Base-by-base conservation (phyloP, 2,888 invertebrate species). In the Apamea sordens region DNA sequence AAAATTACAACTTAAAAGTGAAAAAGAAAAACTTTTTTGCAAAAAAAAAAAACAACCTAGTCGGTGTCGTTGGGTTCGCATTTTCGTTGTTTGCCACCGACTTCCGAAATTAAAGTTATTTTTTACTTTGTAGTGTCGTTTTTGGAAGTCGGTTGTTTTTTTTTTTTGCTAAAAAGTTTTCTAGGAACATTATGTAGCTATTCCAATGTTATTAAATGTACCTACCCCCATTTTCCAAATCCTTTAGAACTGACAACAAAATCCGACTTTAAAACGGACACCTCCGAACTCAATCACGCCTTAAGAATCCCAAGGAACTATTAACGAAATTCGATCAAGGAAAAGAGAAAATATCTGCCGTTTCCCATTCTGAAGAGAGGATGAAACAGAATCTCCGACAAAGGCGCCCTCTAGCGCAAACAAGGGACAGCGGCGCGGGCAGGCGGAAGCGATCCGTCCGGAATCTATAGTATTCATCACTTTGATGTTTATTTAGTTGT, bases 401-500 rank as follows among this genome's bases (percentile, higher is more conserved):
- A 82, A 77, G 68, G 80, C 82, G 78, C 72, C 72, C 78, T 82
- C 87, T 80, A 73, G 74, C 76, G 84, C 82, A 82, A 86, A 83
- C 82, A 78, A 64, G 69, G 75, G 82, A 78, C 76, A 78, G 69
- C 76, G 74, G 79, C 28, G 77, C 53, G 74, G 32, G 53, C 74
- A 82, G 70, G 73, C 79, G 86, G 84, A 89, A 88, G 82, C 76
- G 77, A 88, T 89, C 79, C 65, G 67, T 78, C 77, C 77, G 81
- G 81, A 72, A 89, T 80, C 84, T 72, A 70, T 79, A 79, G 75
- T 76, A 80, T 72, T 82, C 79, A 83, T 89, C 79, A 74, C 82
- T 89, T 88, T 83, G 84, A 83, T 80, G 84, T 86, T 86, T 79
- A 78, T 86, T 84, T 84, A 59, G 74, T 86, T 89, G 79, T 83